Evolutionary conservation across 2,888 invertebrate genomes (phyloP).

Genomic region (Ornithoptera alexandrae): DNA sequence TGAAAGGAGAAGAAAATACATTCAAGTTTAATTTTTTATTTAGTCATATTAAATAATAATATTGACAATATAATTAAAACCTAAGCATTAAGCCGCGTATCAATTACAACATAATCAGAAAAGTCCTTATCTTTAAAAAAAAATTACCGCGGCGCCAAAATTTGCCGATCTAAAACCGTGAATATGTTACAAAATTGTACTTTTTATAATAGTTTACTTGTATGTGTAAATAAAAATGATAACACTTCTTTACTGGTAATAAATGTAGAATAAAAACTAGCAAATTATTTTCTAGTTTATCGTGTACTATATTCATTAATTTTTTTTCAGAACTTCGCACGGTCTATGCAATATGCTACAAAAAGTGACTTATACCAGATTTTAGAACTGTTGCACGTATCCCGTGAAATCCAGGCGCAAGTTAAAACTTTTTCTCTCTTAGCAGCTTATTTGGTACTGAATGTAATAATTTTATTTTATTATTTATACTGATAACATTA

Average conservation of each 20-base stretch:
- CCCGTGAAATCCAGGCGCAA: constrained; percentile 47
- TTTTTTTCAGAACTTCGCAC: constrained; percentile 28
- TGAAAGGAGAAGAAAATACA: too few species aligned
- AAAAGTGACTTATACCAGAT: constrained; percentile 43
- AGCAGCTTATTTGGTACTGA: constrained; percentile 48
- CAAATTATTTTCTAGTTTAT: neutral
- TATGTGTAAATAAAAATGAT: constrained; percentile 14
- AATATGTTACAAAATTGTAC: constrained; percentile 19
- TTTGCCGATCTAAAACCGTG: neutral
- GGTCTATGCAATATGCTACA: constrained; percentile 34
- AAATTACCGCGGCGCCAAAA: neutral
- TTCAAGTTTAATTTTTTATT: too few species aligned
- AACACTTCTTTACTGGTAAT: constrained; percentile 10
- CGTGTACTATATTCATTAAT: neutral
- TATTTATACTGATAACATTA: too few species aligned
- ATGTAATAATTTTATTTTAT: constrained; percentile 45
- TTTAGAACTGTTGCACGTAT: constrained; percentile 48
- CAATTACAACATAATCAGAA: neutral
- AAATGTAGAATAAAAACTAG: constrained; percentile 1
- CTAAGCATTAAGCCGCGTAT: too few species aligned
- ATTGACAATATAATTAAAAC: too few species aligned
- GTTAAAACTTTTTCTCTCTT: constrained; percentile 54
- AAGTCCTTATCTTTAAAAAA: neutral
- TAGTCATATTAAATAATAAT: too few species aligned
- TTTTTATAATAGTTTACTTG: constrained; percentile 16